Percentiles rank a stretch among this genome's conserved stretches.
Evolutionary conservation across 2,113 vertebrate genomes (phyloP).

Genomic region (Sylvietta virens): DNA sequence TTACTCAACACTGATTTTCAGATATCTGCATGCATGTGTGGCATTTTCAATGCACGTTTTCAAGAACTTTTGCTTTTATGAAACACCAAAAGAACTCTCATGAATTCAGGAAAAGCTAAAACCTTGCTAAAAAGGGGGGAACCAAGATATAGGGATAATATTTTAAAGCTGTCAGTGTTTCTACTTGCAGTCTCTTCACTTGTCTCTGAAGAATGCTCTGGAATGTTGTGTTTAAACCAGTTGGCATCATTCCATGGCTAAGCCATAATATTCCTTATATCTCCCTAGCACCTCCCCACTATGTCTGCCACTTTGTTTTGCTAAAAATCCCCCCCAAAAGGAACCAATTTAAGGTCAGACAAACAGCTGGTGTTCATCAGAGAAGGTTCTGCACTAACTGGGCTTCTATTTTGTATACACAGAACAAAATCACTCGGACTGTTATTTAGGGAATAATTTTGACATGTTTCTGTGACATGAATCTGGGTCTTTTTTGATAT

Average conservation of each 20-base stretch:
- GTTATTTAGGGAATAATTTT: background rate
- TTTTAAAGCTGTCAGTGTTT: background rate
- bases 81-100: background rate
- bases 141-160: background rate
- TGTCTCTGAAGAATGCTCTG: background rate
- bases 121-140: background rate
- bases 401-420: background rate
- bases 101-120: background rate
- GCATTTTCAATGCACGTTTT: background rate
- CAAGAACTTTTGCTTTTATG: background rate
- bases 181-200: background rate
- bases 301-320: background rate
- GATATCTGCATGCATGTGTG: rapidly evolving
- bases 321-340: background rate
- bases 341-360: background rate
- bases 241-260: background rate
- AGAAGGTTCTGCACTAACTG: background rate
- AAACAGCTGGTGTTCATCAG: background rate
- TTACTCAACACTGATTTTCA: background rate
- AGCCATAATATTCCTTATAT: background rate
- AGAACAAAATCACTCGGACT: background rate
- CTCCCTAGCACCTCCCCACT: background rate
- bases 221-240: background rate
- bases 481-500: background rate
- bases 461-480: background rate